phyloP scores from a whole-genome alignment of 2,797 vertebrate genomes.

The Sebastes itinus region DNA sequence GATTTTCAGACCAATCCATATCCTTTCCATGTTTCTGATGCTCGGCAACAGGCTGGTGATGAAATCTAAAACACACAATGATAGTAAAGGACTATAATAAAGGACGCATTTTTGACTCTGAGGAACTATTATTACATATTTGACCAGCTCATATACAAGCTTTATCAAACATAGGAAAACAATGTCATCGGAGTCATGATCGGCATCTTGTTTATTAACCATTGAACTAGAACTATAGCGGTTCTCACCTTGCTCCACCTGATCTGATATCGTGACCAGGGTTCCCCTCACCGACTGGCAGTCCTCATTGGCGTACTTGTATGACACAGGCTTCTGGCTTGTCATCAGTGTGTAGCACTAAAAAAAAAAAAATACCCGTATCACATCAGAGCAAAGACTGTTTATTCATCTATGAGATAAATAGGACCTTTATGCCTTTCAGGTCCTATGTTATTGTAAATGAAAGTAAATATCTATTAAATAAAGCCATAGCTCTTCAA shows the following conservation, averaged over 20 bases:
- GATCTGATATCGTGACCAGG: slow-evolving; percentile 88
- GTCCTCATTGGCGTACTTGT: slow-evolving; percentile 80
- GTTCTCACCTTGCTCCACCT: slow-evolving; percentile 91
- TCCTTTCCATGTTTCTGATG: slow-evolving; percentile 55
- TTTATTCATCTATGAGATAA: background rate
- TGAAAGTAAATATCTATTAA: background rate
- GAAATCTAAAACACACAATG: slow-evolving; percentile 84
- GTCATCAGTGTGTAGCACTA: slow-evolving; percentile 89
- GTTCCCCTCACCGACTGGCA: slow-evolving; percentile 84
- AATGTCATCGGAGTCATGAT: background rate
- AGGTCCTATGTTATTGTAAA: no score
- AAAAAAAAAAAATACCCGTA: slow-evolving; percentile 11
- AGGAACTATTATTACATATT: background rate
- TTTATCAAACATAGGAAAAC: background rate
- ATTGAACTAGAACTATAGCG: background rate
- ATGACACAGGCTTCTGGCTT: slow-evolving; percentile 52
- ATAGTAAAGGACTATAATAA: background rate
- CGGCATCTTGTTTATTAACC: background rate
- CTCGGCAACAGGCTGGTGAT: slow-evolving; percentile 86
- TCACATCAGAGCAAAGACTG: background rate
- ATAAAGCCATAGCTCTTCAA: background rate
- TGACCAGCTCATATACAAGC: background rate
- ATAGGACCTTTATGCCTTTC: no score
- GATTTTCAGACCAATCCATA: slow-evolving; percentile 93
- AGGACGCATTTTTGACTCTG: background rate